Percentiles rank a stretch among this genome's conserved stretches.
These are phyloP conservation scores for Rhea americana DNA, from an alignment of 2,113 vertebrate species.

Conservation along the genomic window DNA sequence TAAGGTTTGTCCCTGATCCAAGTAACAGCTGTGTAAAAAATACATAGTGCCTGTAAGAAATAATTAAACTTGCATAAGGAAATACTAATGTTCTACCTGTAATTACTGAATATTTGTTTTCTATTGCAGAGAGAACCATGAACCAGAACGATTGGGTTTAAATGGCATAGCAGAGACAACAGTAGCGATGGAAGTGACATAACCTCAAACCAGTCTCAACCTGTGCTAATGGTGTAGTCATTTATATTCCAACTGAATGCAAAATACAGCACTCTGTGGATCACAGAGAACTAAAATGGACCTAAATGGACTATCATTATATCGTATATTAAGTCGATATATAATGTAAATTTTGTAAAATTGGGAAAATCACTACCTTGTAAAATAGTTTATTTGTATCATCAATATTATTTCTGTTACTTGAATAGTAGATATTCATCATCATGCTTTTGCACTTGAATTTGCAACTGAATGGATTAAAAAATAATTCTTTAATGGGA, in stretches of 20 bases:
- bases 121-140: slow-evolving; percentile 85
- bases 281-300: slow-evolving; percentile 73
- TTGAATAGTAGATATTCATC: slow-evolving; percentile 95
- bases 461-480: slow-evolving; percentile 91
- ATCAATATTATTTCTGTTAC: slow-evolving; percentile 96
- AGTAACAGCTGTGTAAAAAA: background rate
- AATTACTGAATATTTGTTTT: accelerated
- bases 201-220: slow-evolving; percentile 72
- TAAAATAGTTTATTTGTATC: slow-evolving; percentile 98
- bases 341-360: slow-evolving; percentile 96
- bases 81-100: accelerated
- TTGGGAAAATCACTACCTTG: slow-evolving; percentile 95
- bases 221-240: slow-evolving; percentile 68
- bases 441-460: slow-evolving; percentile 97
- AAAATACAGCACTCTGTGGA: slow-evolving; percentile 73
- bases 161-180: slow-evolving; percentile 92
- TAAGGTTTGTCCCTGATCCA: background rate
- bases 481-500: slow-evolving; percentile 90
- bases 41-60: accelerated
- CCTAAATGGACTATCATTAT: slow-evolving; percentile 80
- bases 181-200: slow-evolving; percentile 96
- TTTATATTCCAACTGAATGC: slow-evolving; percentile 73
- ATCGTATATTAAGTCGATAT: slow-evolving; percentile 84
- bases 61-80: accelerated
- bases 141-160: slow-evolving; percentile 87